These are phyloP conservation scores for Hyperoplus lanceolatus DNA, from an alignment of 2,797 vertebrate genomes.

Conservation along the genomic window DNA sequence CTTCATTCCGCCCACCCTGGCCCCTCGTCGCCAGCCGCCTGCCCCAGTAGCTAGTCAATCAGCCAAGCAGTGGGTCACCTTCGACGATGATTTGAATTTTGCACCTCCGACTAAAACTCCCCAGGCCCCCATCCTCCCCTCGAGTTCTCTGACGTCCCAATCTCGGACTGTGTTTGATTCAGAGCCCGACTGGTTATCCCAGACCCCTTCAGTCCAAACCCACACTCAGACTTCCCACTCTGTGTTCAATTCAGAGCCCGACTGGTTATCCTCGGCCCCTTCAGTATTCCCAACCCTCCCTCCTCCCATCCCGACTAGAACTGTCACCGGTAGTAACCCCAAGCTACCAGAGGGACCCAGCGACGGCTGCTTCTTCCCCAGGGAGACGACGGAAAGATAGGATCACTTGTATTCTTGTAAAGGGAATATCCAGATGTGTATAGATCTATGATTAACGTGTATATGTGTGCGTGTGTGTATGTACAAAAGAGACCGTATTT, in stretches of 20 bases:
- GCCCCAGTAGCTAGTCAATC: constrained; percentile 64
- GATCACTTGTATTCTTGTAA: constrained; percentile 41
- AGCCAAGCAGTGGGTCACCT: constrained; percentile 93
- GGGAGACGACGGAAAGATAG: constrained; percentile 89
- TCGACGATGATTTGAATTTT: constrained; percentile 88
- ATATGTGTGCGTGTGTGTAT: constrained; percentile 72
- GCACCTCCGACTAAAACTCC: constrained; percentile 62
- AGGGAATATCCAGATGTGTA: constrained; percentile 76
- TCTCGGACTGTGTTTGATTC: constrained; percentile 75
- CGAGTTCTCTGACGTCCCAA: constrained; percentile 61
- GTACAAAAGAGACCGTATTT: constrained; percentile 80
- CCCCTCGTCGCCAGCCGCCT: constrained; percentile 50
- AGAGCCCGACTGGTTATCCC: constrained; percentile 84
- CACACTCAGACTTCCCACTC: constrained; percentile 62
- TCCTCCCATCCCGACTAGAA: constrained; percentile 85
- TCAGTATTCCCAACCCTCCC: constrained; percentile 82
- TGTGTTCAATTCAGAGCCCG: constrained; percentile 77
- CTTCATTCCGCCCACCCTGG: constrained; percentile 48
- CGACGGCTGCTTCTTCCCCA: constrained; percentile 76
- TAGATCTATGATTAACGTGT: constrained; percentile 77
- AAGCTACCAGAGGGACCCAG: constrained; percentile 73
- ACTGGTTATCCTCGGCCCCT: constrained; percentile 82
- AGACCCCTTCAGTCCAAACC: constrained; percentile 79
- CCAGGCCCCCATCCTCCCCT: constrained; percentile 46
- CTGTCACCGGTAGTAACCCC: constrained; percentile 75